Percentiles rank a stretch among this genome's conserved stretches.
Evolutionary conservation across 1,140 invertebrate genomes (phyloP).

Genomic region (Batillaria attramentaria): DNA sequence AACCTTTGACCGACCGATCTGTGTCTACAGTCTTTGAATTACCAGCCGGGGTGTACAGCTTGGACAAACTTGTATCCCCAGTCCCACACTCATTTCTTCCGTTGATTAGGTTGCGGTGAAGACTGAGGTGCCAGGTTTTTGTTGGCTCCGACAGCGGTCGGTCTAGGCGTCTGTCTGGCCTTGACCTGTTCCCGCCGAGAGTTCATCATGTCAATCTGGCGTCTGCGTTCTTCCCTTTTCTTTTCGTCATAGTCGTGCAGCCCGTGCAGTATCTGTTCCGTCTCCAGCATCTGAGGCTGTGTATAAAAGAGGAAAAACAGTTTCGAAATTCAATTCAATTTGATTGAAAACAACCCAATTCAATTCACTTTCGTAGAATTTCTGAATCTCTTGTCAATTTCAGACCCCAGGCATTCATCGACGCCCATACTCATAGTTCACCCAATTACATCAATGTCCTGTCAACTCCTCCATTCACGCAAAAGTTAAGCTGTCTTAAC

Average conservation of each 20-base stretch:
- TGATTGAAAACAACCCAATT: no score
- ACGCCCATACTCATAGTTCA: no score
- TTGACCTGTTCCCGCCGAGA: conserved; percentile 53
- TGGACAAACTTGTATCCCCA: background rate
- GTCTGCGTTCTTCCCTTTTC: conserved; percentile 52
- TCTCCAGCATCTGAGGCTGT: conserved; percentile 58
- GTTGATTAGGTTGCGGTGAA: background rate
- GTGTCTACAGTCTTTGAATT: no score
- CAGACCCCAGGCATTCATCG: no score
- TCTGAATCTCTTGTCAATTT: no score
- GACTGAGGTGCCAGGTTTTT: background rate
- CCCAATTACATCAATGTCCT: no score
- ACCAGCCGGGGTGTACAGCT: background rate
- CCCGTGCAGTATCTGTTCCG: conserved; percentile 56
- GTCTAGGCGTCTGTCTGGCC: conserved; percentile 43
- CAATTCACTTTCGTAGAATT: no score
- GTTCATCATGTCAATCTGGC: conserved; percentile 58
- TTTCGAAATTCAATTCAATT: no score
- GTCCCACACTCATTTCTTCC: no score
- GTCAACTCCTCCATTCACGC: no score
- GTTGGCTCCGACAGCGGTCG: conserved; percentile 37
- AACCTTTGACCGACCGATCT: background rate
- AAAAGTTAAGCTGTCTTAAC: no score
- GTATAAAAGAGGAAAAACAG: background rate
- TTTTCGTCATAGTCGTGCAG: conserved; percentile 59